A percentile compares a stretch with the other conserved stretches of the same genome.
Conservation (phyloP, 2,113 vertebrate genomes). For the Mixornis gularis region DNA sequence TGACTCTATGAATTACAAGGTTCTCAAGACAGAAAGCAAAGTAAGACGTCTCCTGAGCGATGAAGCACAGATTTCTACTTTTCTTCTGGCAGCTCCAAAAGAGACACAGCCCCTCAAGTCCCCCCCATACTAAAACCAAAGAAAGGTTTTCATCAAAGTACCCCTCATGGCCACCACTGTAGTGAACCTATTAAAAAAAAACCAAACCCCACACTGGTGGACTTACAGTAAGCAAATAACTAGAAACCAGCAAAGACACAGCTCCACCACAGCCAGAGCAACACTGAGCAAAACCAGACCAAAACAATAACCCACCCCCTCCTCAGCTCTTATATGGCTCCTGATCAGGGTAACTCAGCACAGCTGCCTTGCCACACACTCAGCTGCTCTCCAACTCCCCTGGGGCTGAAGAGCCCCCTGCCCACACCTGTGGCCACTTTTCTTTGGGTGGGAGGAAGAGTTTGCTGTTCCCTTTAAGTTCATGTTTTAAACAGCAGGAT, state of each 20-base stretch:
- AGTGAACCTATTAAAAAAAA: accelerated
- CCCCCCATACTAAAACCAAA: accelerated
- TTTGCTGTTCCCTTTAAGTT: not conserved
- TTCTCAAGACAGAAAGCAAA: not conserved
- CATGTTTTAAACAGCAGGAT: not conserved
- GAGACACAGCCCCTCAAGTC: not conserved
- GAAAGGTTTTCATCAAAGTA: not conserved
- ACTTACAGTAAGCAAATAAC: not conserved
- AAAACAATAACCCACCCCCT: accelerated
- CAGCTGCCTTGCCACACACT: not conserved
- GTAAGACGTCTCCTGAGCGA: accelerated
- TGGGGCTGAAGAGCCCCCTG: not conserved
- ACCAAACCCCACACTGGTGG: accelerated
- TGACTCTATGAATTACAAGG: not conserved
- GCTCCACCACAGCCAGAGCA: accelerated
- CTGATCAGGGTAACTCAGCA: not conserved
- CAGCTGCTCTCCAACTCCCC: not conserved
- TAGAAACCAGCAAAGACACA: not conserved
- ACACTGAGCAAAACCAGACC: accelerated
- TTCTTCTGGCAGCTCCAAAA: not conserved
- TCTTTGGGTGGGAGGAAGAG: not conserved
- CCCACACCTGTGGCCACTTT: not conserved
- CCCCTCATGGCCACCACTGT: accelerated
- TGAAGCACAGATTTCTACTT: not conserved
- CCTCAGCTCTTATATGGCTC: not conserved